Base-by-base conservation (phyloP, 2,797 vertebrate genomes). In the Leucoraja ocellata region DNA sequence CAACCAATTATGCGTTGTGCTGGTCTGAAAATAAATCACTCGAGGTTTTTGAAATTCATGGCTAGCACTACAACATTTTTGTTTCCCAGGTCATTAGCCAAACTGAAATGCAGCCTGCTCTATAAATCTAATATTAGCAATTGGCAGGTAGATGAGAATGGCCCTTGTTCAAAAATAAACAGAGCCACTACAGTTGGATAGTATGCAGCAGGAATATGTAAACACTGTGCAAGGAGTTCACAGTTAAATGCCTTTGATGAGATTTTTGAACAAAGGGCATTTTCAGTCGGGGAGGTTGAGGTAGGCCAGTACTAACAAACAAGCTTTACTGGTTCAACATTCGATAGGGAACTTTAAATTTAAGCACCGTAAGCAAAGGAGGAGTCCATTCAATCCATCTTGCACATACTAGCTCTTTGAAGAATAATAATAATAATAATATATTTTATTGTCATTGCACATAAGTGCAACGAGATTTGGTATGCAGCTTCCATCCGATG, bases 111-210 rank as follows among this genome's bases (percentile, higher is more conserved):
- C 21, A 18, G 65, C 36, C 9, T 88, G 84, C 14, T 88, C 84
- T n/a, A 68, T 68, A 21, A 88, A 88, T 68, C 84, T 88, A 88
- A 88, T 88, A 88, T 36, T 65, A 88, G 61, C 63, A 63, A 68
- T 63, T 88, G 84, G 63, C 84, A 88, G n/a, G 18, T 63, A 88
- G 63, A 88, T 18, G 36, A 88, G 63, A 68, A n/a, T 36, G n/a
- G n/a, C 84, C 63, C 25, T 88, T 68, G 84, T 68, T 68, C 84
- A 88, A 68, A 68, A 88, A 88, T 65, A 88, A 68, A 88, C 36
- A 2, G 1, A 88, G 63, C 16, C 21, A 10, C 84, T 68, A 7
- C n/a, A 36, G 84, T 88, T 36, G 63, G n/a, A 68, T 18, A 63
- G 63, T 32, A 6, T 65, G 2, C 61, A 16, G 61, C 84, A 88